Base-by-base conservation (phyloP, 2,888 invertebrate species). In the Acronicta psi region DNA sequence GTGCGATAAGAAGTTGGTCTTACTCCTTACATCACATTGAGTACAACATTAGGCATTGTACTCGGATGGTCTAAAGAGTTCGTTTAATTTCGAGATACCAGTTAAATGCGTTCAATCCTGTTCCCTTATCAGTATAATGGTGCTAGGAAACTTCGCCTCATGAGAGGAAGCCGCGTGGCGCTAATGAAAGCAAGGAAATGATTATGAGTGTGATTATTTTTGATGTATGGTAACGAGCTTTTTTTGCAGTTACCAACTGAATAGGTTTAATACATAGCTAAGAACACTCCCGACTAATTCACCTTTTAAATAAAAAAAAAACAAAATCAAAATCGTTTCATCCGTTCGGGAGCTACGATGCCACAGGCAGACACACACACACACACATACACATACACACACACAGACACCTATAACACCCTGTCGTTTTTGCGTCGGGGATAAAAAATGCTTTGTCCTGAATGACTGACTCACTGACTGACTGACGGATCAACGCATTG, bases 11-110 rank as follows among this genome's bases (percentile, higher is more conserved):
- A 29, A 29, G 11, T 29, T 2, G 3, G 10, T 34, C 13, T 6
- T 34, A 34, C 34, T n/a, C 43, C 46, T 17, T 59, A 49, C 36
- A 57, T 63, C 51, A 43, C 25, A 25, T 25, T 25, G 23, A 8
- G 23, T 45, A 31, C 34, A 34, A 34, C 34, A 5, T 5, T 34
- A 34, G n/a, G 34, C 11, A 29, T 29, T 29, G 29, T 54, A 55
- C 59, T 46, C 64, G 51, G 65, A 41, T 25, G 8, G 31, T 61
- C 60, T 47, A 43, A 54, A 57, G 36, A 47, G 59, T 69, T 55
- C 77, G 57, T 70, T 72, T 75, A 77, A 79, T 77, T 68, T 59
- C 55, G 45, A 62, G 75, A 77, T 77, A 78, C 68, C 73, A 71
- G 56, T 57, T 57, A 70, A 79, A 75, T 66, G 75, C 69, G 62